phyloP scores from a whole-genome alignment of 2,888 invertebrate genomes.

The Agonopterix arenella region DNA sequence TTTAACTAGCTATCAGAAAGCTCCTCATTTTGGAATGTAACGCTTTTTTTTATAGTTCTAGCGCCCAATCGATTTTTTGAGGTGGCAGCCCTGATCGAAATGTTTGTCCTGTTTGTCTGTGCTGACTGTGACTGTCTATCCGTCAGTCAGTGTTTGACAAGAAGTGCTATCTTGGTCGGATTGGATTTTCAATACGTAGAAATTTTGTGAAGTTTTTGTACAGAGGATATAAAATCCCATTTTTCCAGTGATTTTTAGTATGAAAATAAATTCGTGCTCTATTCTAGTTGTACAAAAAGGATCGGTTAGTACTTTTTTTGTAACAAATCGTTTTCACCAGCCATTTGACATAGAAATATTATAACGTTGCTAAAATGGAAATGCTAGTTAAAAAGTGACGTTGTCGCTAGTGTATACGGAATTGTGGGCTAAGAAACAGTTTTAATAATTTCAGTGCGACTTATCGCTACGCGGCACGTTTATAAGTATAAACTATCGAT shows the following conservation, averaged over 20 bases:
- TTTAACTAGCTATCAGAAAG: no score
- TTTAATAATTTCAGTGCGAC: constrained; percentile 3
- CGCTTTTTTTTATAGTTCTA: no score
- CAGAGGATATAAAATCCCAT: neutral
- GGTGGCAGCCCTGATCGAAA: no score
- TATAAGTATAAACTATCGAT: neutral
- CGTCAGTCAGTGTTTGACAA: no score
- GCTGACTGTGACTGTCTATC: no score
- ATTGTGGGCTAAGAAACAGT: constrained; percentile 1
- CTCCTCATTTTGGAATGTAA: no score
- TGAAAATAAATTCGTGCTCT: neutral
- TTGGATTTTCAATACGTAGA: no score
- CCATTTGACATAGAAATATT: neutral
- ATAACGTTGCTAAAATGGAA: constrained; percentile 12
- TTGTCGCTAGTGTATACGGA: constrained; percentile 19
- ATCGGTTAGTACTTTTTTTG: neutral
- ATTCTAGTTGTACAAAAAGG: neutral
- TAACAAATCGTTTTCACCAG: neutral
- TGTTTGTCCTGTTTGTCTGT: no score
- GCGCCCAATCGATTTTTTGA: no score
- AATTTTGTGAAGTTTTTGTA: no score
- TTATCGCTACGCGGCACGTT: neutral
- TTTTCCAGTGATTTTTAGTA: neutral
- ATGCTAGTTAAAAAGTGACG: constrained; percentile 15
- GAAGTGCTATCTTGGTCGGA: no score